These are phyloP conservation scores for Dromaius novaehollandiae DNA, from an alignment of 2,113 vertebrate genomes.

Conservation along the genomic window DNA sequence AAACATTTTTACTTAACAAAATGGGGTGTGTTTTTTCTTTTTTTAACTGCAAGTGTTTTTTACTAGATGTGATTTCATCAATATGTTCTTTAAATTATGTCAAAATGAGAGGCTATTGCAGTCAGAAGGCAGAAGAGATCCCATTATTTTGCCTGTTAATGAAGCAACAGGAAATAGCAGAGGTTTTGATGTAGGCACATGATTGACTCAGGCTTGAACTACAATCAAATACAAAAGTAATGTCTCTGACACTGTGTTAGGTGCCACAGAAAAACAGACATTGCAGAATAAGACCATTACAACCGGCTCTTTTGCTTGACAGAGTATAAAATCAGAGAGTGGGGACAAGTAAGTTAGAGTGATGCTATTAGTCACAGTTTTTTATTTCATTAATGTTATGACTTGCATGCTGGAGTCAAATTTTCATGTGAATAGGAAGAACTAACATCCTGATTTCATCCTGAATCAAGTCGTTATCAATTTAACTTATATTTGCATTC, in stretches of 20 bases:
- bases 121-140: not conserved
- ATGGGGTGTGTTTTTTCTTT: not conserved
- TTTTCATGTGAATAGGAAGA: not conserved
- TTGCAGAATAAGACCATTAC: not conserved
- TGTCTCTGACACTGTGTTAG: not conserved
- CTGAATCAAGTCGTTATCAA: not conserved
- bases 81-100: not conserved
- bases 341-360: not conserved
- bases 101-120: not conserved
- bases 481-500: not conserved
- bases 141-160: not conserved
- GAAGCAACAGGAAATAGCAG: not conserved
- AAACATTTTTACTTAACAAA: not conserved
- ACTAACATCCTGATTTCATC: not conserved
- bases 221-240: not conserved
- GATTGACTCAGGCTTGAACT: not conserved
- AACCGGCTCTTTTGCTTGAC: not conserved
- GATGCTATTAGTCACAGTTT: not conserved
- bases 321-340: not conserved
- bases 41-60: not conserved
- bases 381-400: not conserved
- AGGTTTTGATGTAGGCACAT: not conserved
- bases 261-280: not conserved
- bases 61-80: not conserved
- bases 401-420: not conserved